Conservation (phyloP, 2,888 invertebrate genomes). For the Sarcophaga rosellei region DNA sequence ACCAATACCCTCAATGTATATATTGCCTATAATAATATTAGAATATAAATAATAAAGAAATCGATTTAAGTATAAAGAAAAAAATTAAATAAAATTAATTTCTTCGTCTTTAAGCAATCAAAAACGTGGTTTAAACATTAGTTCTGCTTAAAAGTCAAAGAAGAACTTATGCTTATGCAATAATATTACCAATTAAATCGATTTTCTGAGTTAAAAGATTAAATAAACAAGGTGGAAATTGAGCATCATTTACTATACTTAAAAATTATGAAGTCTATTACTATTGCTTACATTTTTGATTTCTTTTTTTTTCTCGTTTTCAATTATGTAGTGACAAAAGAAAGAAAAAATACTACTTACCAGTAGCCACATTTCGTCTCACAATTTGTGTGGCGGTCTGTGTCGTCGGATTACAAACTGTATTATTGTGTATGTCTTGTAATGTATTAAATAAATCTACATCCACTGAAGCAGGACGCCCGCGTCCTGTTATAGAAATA, state of each 20-base stretch:
- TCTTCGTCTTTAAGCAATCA: too few species aligned
- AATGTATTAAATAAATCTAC: conserved; percentile 80
- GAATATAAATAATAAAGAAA: neutral
- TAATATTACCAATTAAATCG: too few species aligned
- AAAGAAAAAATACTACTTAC: conserved; percentile 44
- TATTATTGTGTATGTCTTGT: conserved; percentile 74
- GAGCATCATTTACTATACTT: too few species aligned
- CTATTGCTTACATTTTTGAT: neutral
- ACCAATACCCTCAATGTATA: conserved; percentile 77
- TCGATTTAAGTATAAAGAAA: neutral
- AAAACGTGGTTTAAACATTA: too few species aligned
- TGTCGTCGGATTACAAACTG: conserved; percentile 55
- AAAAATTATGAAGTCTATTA: too few species aligned
- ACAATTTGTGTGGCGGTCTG: conserved; percentile 58
- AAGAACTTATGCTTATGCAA: too few species aligned
- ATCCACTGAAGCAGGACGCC: conserved; percentile 87
- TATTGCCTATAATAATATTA: conserved; percentile 72
- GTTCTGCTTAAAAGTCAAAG: too few species aligned
- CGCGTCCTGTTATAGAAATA: conserved; percentile 82
- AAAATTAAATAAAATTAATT: neutral
- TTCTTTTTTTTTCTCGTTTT: too few species aligned
- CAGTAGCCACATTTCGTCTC: conserved; percentile 61
- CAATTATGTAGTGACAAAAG: neutral
- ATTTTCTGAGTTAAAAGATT: too few species aligned
- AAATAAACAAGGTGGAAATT: too few species aligned